Percentiles rank a stretch among this genome's conserved stretches.
Evolutionary conservation across 2,797 vertebrate genomes (phyloP).

Genomic region (Trichosurus vulpecula): DNA sequence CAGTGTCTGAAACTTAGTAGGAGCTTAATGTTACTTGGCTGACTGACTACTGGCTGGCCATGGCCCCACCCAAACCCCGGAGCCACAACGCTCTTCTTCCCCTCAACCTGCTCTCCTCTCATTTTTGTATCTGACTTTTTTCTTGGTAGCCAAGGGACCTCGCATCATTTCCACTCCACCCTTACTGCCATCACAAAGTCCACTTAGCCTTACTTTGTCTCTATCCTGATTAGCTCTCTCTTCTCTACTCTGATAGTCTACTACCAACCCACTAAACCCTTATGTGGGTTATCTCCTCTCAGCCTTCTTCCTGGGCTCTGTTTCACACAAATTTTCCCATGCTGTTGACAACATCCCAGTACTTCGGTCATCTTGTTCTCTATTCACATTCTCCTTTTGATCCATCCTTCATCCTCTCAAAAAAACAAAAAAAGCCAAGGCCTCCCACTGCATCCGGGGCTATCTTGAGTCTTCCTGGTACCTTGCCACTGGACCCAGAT

Average conservation of each 20-base stretch:
- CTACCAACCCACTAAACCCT: too few species aligned
- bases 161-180: background rate
- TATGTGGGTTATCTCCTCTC: too few species aligned
- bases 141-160: background rate
- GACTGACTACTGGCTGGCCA: background rate
- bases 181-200: background rate
- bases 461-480: background rate
- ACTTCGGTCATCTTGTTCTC: background rate
- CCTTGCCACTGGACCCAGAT: background rate
- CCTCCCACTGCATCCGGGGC: background rate
- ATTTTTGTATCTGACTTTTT: background rate
- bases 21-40: background rate
- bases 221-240: too few species aligned
- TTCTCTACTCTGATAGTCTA: too few species aligned
- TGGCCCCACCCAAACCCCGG: background rate
- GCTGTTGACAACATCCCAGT: background rate
- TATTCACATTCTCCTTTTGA: background rate
- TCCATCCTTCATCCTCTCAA: background rate
- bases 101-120: background rate
- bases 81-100: background rate
- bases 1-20: background rate
- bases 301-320: background rate
- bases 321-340: background rate
- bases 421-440: background rate
- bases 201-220: background rate